A percentile compares a stretch with the other conserved stretches of the same genome.
Conservation (phyloP, 2,113 vertebrate genomes). For the Lampris megalopsis region DNA sequence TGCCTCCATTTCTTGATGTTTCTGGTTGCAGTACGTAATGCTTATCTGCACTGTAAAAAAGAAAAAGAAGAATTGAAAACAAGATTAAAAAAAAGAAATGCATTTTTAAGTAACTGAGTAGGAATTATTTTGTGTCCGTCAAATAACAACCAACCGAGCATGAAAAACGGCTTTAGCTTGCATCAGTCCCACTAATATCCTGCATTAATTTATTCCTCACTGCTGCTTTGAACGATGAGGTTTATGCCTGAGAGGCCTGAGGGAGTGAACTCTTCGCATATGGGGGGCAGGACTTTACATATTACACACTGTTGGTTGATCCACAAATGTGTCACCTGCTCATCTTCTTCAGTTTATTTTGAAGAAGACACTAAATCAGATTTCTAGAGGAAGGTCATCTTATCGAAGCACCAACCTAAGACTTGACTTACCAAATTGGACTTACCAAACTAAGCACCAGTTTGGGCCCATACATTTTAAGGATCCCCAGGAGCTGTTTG, state of each 20-base stretch:
- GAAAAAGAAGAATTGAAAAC: no score
- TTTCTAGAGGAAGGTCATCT: neutral
- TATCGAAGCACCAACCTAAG: no score
- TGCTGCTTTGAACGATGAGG: neutral
- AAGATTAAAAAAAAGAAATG: neutral
- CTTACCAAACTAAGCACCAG: no score
- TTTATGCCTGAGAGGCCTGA: neutral
- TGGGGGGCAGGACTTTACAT: neutral
- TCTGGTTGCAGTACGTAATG: no score
- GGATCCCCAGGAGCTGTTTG: no score
- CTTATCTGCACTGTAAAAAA: no score
- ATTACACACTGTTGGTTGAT: constrained; percentile 25
- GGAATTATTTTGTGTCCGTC: neutral
- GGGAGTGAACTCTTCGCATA: neutral
- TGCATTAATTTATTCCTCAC: neutral
- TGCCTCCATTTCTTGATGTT: no score
- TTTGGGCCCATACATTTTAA: no score
- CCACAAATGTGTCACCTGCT: neutral
- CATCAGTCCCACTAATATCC: constrained; percentile 18
- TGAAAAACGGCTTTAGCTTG: neutral
- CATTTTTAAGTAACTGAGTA: neutral
- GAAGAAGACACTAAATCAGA: no score
- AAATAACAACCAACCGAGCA: neutral
- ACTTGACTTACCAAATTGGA: no score
- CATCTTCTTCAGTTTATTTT: no score